Percentiles rank a stretch among this genome's conserved stretches.
Conservation (phyloP, 2,888 invertebrate species). For the Pyralis farinalis region DNA sequence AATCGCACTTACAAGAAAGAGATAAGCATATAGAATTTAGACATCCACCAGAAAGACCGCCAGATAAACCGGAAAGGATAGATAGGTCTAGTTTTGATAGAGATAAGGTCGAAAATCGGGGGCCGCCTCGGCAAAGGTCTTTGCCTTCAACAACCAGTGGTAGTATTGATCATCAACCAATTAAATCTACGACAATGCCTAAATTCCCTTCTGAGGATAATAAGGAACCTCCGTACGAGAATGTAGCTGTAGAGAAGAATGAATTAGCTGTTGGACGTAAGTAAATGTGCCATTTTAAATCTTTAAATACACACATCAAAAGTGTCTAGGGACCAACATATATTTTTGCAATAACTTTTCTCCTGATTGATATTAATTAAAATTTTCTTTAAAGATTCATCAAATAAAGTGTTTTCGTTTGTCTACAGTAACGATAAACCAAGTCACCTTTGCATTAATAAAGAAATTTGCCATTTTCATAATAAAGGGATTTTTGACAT, state of each 20-base stretch:
- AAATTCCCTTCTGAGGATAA: slow-evolving; percentile 74
- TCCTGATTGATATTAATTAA: too few species aligned
- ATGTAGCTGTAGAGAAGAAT: slow-evolving; percentile 59
- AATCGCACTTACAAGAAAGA: slow-evolving; percentile 18
- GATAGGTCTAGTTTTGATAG: slow-evolving; percentile 35
- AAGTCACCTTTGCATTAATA: too few species aligned
- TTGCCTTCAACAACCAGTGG: slow-evolving; percentile 58
- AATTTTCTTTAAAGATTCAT: too few species aligned
- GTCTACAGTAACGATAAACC: too few species aligned
- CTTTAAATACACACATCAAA: too few species aligned
- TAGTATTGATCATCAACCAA: slow-evolving; percentile 57
- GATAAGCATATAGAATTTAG: slow-evolving; percentile 35
- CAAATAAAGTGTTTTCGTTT: too few species aligned
- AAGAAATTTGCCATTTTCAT: too few species aligned
- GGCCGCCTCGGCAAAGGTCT: slow-evolving; percentile 66
- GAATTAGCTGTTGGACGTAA: slow-evolving; percentile 62
- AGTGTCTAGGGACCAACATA: too few species aligned
- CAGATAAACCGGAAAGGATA: slow-evolving; percentile 40
- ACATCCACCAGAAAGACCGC: slow-evolving; percentile 51
- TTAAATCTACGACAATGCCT: slow-evolving; percentile 81
- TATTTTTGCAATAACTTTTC: too few species aligned
- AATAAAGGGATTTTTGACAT: too few species aligned
- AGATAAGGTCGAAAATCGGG: slow-evolving; percentile 47
- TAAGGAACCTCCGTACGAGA: slow-evolving; percentile 68
- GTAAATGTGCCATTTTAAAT: too few species aligned